Conservation (phyloP, 2,888 invertebrate genomes). For the Syrista parreyssii region DNA sequence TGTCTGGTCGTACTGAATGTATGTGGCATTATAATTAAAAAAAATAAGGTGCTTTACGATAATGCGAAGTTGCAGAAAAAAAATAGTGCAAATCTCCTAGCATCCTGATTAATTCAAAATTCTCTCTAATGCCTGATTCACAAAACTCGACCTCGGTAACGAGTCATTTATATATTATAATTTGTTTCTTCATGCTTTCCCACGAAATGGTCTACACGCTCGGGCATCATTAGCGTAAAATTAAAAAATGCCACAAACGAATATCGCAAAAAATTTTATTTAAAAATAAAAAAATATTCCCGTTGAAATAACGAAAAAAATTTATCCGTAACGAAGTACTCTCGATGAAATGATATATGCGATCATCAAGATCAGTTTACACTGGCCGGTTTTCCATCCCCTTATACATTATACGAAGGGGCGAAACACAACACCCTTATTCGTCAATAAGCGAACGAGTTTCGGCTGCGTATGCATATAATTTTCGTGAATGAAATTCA, state of each 20-base stretch:
- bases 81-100: conserved; percentile 9
- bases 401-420: too few species aligned
- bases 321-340: too few species aligned
- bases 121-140: not conserved
- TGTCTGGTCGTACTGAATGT: conserved; percentile 22
- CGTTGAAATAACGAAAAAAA: not conserved
- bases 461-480: conserved; percentile 38
- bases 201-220: not conserved
- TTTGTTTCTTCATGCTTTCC: not conserved
- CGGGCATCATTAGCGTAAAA: not conserved
- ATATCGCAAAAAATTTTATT: not conserved
- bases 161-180: too few species aligned
- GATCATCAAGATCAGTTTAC: too few species aligned
- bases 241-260: not conserved
- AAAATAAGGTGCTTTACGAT: conserved; percentile 18
- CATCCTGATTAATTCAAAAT: not conserved
- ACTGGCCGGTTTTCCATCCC: too few species aligned
- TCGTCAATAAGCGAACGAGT: not conserved
- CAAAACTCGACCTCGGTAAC: not conserved
- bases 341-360: too few species aligned
- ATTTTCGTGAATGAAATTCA: conserved; percentile 35
- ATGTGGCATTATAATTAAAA: conserved; percentile 32
- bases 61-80: conserved; percentile 20
- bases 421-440: too few species aligned
- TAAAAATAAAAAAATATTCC: not conserved